These are phyloP conservation scores for Agrypnus murinus DNA, from an alignment of 2,888 invertebrate genomes.

Conservation along the genomic window DNA sequence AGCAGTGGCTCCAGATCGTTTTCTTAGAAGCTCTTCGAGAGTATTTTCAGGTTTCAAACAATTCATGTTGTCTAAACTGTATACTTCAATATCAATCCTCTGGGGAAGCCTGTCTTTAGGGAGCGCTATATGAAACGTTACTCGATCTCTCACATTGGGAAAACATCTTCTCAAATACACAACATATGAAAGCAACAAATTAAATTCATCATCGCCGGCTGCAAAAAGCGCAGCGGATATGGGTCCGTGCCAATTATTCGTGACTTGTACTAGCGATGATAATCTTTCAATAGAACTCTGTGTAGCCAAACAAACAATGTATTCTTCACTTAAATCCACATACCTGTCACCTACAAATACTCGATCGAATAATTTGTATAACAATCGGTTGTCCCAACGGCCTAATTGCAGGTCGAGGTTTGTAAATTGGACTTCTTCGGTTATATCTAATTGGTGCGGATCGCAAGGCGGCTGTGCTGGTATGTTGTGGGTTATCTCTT, in stretches of 20 bases:
- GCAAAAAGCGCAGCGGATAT: slow-evolving; percentile 89
- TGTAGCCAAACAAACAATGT: slow-evolving; percentile 84
- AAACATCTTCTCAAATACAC: slow-evolving; percentile 85
- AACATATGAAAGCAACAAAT: slow-evolving; percentile 82
- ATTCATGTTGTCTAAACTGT: slow-evolving; percentile 70
- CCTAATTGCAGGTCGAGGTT: slow-evolving; percentile 80
- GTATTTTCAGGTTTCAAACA: slow-evolving; percentile 82
- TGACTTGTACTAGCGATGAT: slow-evolving; percentile 83
- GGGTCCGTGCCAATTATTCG: slow-evolving; percentile 89
- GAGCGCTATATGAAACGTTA: slow-evolving; percentile 84
- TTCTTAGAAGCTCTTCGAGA: slow-evolving; percentile 76
- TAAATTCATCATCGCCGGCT: slow-evolving; percentile 85
- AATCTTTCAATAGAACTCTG: slow-evolving; percentile 90
- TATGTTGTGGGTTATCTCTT: slow-evolving; percentile 43
- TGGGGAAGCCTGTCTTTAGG: slow-evolving; percentile 75
- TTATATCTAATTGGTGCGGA: slow-evolving; percentile 65
- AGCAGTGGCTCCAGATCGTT: slow-evolving; percentile 77
- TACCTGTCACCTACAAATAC: slow-evolving; percentile 81
- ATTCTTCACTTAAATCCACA: slow-evolving; percentile 74
- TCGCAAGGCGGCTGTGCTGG: slow-evolving; percentile 40
- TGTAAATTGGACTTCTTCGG: slow-evolving; percentile 70
- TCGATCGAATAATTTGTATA: slow-evolving; percentile 84
- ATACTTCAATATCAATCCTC: slow-evolving; percentile 63
- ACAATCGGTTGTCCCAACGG: slow-evolving; percentile 82
- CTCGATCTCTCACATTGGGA: slow-evolving; percentile 80